These are phyloP conservation scores for Acromyrmex echinatior DNA, from an alignment of 1,140 invertebrate genomes.

Conservation along the genomic window DNA sequence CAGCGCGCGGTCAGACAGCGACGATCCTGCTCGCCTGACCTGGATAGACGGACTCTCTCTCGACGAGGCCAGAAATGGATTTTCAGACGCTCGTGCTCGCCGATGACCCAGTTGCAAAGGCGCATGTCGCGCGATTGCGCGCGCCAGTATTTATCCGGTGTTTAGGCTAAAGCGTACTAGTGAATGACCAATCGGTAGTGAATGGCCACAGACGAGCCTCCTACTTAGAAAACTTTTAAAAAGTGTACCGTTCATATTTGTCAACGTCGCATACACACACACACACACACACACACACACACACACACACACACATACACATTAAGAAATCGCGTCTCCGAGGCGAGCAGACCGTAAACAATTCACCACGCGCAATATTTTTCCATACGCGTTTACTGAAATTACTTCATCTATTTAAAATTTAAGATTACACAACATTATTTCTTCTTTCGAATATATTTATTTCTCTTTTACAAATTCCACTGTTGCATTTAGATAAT, in stretches of 20 bases:
- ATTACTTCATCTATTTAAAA: background rate
- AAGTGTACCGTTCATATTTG: background rate
- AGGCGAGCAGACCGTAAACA: background rate
- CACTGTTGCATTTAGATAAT: background rate
- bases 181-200: slow-evolving; percentile 55
- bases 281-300: too few relatives aligned
- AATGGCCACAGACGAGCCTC: slow-evolving; percentile 32
- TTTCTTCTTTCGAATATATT: background rate
- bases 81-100: slow-evolving; percentile 76
- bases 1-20: slow-evolving; percentile 36
- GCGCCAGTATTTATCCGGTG: slow-evolving; percentile 78
- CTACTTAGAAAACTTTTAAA: slow-evolving; percentile 5
- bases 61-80: slow-evolving; percentile 79
- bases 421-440: background rate
- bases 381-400: background rate
- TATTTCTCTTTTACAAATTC: background rate
- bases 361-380: background rate
- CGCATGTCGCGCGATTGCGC: slow-evolving; percentile 83
- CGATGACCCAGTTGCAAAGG: slow-evolving; percentile 83
- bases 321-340: background rate
- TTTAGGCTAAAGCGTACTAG: slow-evolving; percentile 51
- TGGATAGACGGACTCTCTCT: slow-evolving; percentile 78
- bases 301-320: too few relatives aligned
- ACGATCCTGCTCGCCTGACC: slow-evolving; percentile 80
- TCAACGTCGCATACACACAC: background rate